phyloP scores from a whole-genome alignment of 30 jellyfish, hydroid and myxozoan genomes.

The Clytia hemisphaerica region DNA sequence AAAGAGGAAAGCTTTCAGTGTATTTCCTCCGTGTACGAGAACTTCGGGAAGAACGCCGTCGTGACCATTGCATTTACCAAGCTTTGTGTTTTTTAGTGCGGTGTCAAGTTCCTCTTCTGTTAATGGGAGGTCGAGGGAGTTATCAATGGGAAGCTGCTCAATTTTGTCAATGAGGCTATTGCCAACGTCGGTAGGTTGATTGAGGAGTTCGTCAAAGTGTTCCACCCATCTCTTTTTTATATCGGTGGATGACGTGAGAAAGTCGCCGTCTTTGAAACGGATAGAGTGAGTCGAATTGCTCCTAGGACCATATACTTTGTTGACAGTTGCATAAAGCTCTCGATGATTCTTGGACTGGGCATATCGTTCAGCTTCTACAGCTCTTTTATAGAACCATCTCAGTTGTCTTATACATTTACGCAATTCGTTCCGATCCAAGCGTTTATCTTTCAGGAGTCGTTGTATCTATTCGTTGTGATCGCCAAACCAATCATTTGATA shows the following conservation, averaged over 20 bases:
- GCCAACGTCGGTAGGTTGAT: conserved; percentile 46
- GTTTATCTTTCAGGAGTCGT: conserved; percentile 34
- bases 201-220: conserved; percentile 45
- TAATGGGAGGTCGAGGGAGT: conserved; percentile 24
- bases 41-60: conserved; percentile 38
- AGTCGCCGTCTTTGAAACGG: conserved; percentile 30
- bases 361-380: conserved; percentile 45
- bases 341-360: conserved; percentile 39
- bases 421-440: conserved; percentile 21
- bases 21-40: conserved; percentile 29
- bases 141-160: conserved; percentile 39
- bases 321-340: conserved; percentile 27
- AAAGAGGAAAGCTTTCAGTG: neutral
- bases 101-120: conserved; percentile 17
- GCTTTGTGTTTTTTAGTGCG: conserved; percentile 15
- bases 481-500: too few species aligned
- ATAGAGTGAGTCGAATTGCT: conserved; percentile 29
- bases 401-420: conserved; percentile 23
- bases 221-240: conserved; percentile 43
- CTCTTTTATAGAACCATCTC: conserved; percentile 46
- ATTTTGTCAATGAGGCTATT: conserved; percentile 28
- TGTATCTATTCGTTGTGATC: conserved; percentile 47
- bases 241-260: conserved; percentile 29
- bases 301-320: conserved; percentile 48
- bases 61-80: conserved; percentile 20